These are phyloP conservation scores for Calliphora vicina DNA, from an alignment of 1,140 invertebrate species.

Conservation along the genomic window DNA sequence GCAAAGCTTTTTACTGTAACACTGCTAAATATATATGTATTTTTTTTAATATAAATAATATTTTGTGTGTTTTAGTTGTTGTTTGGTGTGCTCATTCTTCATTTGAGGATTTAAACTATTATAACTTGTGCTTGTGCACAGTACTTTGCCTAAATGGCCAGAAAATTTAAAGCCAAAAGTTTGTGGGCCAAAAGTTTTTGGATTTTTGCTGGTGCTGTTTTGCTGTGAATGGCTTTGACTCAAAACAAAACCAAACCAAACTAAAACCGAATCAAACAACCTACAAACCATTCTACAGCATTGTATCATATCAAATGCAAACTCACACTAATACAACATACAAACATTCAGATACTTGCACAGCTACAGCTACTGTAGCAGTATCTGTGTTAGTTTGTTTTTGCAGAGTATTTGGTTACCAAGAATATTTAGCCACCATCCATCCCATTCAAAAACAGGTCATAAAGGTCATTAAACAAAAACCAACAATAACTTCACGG, in stretches of 20 bases:
- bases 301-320: constrained; percentile 9
- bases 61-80: neutral
- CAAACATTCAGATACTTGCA: too few species aligned
- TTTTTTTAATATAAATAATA: neutral
- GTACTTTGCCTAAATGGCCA: constrained; percentile 34
- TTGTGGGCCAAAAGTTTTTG: constrained; percentile 18
- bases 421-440: neutral
- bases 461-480: constrained; percentile 29
- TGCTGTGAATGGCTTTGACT: neutral
- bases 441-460: constrained; percentile 12
- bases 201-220: neutral
- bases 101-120: constrained; percentile 30
- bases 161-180: constrained; percentile 33
- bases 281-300: neutral
- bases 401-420: neutral
- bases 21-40: neutral
- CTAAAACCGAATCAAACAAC: neutral
- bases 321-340: neutral
- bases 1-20: neutral
- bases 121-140: constrained; percentile 24
- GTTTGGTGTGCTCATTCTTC: neutral
- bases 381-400: too few species aligned
- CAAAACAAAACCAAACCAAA: neutral
- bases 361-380: too few species aligned
- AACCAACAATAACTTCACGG: constrained; percentile 15